Evolutionary conservation across 2,888 invertebrate species (phyloP), one percentile per base, ranked within the genome.

Genomic region (Bugula neritina): DNA sequence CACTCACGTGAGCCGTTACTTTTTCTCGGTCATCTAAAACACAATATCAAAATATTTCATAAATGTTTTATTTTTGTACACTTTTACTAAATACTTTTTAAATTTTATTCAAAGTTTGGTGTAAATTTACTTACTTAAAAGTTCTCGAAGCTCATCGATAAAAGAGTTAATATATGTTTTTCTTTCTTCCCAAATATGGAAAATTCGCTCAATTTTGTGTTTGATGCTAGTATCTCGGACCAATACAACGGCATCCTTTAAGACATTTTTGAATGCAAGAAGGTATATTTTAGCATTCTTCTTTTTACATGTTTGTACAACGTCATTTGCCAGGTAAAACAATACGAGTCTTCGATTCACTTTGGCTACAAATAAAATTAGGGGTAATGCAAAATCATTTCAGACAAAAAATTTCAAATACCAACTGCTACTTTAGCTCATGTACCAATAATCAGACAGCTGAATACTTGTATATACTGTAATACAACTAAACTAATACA

Each of bases 321-420:
- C 95, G 88, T 97, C 97, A 85, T 97, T 97, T 25, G 96, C 95
- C 81, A 97, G 86, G 85, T 97, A 95, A 84, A 97, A 96, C 63
- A 97, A 85, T 0, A 92, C 91, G 71, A 97, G 86, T 71, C 70
- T 34, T 13, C 94, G 88, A 82, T 95, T 94, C 78, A 93, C 92
- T 83, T 90, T 91, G 35, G 90, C 92, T 89, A 80, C 29, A 86
- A 84, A 75, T 72, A 73, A 77, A 72, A 52, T 75, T 17, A 52
- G 17, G 10, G 10, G 21, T 21, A 52, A 21, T 13, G 52, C 52
- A 21, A 52, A 13, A 13, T 52, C 21, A 52, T 52, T 52, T n/a
- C n/a, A n/a, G n/a, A n/a, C n/a, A n/a, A n/a, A n/a, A n/a, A n/a
- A n/a, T n/a, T n/a, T n/a, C n/a, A n/a, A n/a, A n/a, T n/a, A n/a